phyloP scores from a whole-genome alignment of 2,888 invertebrate genomes.

The Leucania comma region DNA sequence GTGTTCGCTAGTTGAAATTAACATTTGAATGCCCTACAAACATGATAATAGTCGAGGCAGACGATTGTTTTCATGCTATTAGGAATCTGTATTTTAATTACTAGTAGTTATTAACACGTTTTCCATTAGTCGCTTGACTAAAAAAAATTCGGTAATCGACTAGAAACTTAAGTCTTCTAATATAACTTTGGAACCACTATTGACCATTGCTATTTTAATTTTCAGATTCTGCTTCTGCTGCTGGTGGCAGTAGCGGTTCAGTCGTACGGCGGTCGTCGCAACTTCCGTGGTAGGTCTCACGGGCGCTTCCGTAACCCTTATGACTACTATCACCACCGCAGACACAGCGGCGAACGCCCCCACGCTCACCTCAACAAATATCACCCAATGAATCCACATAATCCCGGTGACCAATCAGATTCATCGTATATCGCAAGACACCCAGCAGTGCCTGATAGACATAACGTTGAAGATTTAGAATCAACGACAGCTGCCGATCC shows the following conservation, averaged over 20 bases:
- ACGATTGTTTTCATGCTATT: too few species aligned
- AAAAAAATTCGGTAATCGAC: neutral
- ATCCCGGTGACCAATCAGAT: neutral
- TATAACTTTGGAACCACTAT: neutral
- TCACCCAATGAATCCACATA: slow-evolving; percentile 12
- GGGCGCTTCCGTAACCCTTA: slow-evolving; percentile 19
- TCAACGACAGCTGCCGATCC: neutral
- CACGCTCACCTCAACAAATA: slow-evolving; percentile 20
- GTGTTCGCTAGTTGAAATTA: neutral
- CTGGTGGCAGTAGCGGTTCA: slow-evolving; percentile 41
- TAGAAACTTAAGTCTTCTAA: neutral
- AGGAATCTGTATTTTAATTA: too few species aligned
- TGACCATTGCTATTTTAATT: neutral
- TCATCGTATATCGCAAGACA: slow-evolving; percentile 1
- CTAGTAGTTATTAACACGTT: too few species aligned
- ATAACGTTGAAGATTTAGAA: neutral
- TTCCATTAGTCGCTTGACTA: too few species aligned
- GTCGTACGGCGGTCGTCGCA: slow-evolving; percentile 33
- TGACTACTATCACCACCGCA: slow-evolving; percentile 23
- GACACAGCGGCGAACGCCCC: slow-evolving; percentile 15
- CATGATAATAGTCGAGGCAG: too few species aligned
- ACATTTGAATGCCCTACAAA: too few species aligned
- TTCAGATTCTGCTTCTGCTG: slow-evolving; percentile 46
- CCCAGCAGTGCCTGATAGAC: neutral
- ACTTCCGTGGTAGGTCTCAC: slow-evolving; percentile 41